A percentile compares a stretch with the other conserved stretches of the same genome.
Conservation (phyloP, 2,113 vertebrate species). For the Gambusia affinis region DNA sequence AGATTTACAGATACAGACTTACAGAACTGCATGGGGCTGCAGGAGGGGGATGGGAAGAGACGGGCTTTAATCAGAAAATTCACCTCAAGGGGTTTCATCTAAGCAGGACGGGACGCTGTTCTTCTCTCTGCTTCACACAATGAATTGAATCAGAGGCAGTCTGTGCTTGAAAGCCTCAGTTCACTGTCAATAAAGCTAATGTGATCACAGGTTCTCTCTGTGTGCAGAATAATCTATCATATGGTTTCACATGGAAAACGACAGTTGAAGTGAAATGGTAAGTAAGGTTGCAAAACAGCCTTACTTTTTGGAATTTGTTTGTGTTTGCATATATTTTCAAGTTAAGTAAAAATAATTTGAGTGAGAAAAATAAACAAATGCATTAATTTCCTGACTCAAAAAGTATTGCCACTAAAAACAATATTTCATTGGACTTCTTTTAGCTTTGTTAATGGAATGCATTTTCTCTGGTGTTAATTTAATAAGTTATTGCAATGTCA, state of each 20-base stretch:
- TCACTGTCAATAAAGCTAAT: slow-evolving; percentile 65
- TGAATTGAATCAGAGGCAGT: slow-evolving; percentile 74
- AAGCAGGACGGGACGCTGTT: slow-evolving; percentile 62
- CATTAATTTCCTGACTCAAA: not conserved
- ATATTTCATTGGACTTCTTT: no score
- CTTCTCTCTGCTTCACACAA: slow-evolving; percentile 61
- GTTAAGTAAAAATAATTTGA: not conserved
- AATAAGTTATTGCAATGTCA: no score
- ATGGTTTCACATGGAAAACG: slow-evolving; percentile 23
- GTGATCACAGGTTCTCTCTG: slow-evolving; percentile 50
- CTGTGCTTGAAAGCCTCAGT: slow-evolving; percentile 59
- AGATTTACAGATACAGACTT: slow-evolving; percentile 9
- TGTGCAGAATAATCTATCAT: slow-evolving; percentile 50
- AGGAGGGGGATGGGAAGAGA: not conserved
- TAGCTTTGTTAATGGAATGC: no score
- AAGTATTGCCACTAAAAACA: no score
- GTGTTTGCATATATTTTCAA: not conserved
- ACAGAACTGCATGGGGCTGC: slow-evolving; percentile 34
- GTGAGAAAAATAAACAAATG: not conserved
- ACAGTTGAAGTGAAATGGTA: slow-evolving; percentile 1
- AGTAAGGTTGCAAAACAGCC: not conserved
- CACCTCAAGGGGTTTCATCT: slow-evolving; percentile 69
- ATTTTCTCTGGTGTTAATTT: no score
- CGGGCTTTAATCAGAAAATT: slow-evolving; percentile 77
- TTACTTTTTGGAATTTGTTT: not conserved